A percentile compares a stretch with the other conserved stretches of the same genome.
Conservation (phyloP, 2,113 vertebrate species). For the Ictalurus furcatus region DNA sequence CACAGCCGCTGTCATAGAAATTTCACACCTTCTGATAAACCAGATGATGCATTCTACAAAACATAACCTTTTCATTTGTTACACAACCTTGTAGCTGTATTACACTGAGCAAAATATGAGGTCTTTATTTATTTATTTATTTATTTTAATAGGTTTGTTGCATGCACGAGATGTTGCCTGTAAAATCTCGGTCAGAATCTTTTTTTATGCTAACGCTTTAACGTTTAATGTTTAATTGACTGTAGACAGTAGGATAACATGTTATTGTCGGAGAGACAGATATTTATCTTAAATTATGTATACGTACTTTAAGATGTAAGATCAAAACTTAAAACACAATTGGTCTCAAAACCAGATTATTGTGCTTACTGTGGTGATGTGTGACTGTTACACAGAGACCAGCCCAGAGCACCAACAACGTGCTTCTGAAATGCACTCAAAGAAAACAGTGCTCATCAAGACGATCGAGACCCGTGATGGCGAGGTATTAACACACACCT, state of each 20-base stretch:
- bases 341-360: background rate
- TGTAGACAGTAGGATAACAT: background rate
- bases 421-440: slow-evolving; percentile 85
- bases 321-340: background rate
- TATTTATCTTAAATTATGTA: background rate
- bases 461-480: slow-evolving; percentile 91
- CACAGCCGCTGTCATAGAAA: background rate
- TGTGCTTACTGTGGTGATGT: background rate
- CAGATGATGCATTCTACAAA: background rate
- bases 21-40: background rate
- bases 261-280: background rate
- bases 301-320: background rate
- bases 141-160: background rate
- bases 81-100: background rate
- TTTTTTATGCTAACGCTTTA: background rate
- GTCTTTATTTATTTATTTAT: background rate
- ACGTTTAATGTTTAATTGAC: background rate
- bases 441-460: slow-evolving; percentile 95
- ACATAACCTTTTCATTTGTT: background rate
- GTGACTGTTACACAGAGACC: slow-evolving; percentile 75
- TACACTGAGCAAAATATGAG: background rate
- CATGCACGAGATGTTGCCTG: background rate
- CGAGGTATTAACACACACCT: slow-evolving; percentile 75
- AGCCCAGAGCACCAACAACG: slow-evolving; percentile 83
- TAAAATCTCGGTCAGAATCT: background rate